These are phyloP conservation scores for Parotocinclus haroldoi DNA, from an alignment of 2,797 vertebrate species.

Conservation along the genomic window DNA sequence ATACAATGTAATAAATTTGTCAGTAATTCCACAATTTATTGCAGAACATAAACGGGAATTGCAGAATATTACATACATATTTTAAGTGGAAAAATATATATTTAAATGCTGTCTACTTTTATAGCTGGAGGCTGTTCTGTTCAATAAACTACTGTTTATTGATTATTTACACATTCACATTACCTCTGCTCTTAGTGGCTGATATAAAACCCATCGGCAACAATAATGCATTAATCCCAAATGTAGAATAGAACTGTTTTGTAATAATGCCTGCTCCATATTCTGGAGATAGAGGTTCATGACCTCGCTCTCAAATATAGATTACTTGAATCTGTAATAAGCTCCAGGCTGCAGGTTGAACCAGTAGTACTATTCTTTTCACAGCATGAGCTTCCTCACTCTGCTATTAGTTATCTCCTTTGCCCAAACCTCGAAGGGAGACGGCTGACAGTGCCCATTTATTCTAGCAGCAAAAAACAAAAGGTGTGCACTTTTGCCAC, in stretches of 20 bases:
- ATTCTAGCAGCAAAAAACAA: slow-evolving; percentile 48
- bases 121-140: slow-evolving; percentile 7
- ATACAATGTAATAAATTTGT: background rate
- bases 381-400: slow-evolving; percentile 24
- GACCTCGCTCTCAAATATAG: slow-evolving; percentile 39
- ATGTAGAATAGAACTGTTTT: slow-evolving; percentile 1
- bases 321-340: slow-evolving; percentile 40
- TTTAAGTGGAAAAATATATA: too few species aligned
- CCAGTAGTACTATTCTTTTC: slow-evolving; percentile 35
- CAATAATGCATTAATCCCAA: background rate
- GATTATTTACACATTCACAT: slow-evolving; percentile 12
- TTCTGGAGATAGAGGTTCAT: slow-evolving; percentile 19
- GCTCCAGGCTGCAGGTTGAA: slow-evolving; percentile 41
- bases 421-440: slow-evolving; percentile 43
- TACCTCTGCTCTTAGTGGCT: slow-evolving; percentile 2
- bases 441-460: slow-evolving; percentile 48
- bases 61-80: background rate
- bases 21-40: slow-evolving; percentile 33
- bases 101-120: slow-evolving; percentile 4
- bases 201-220: background rate
- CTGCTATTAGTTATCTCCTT: slow-evolving; percentile 48
- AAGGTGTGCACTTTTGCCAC: slow-evolving; percentile 33
- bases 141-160: slow-evolving; percentile 27
- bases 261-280: slow-evolving; percentile 23
- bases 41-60: slow-evolving; percentile 35